Base-by-base conservation (phyloP, 2,113 vertebrate species). In the Tor tambroides region DNA sequence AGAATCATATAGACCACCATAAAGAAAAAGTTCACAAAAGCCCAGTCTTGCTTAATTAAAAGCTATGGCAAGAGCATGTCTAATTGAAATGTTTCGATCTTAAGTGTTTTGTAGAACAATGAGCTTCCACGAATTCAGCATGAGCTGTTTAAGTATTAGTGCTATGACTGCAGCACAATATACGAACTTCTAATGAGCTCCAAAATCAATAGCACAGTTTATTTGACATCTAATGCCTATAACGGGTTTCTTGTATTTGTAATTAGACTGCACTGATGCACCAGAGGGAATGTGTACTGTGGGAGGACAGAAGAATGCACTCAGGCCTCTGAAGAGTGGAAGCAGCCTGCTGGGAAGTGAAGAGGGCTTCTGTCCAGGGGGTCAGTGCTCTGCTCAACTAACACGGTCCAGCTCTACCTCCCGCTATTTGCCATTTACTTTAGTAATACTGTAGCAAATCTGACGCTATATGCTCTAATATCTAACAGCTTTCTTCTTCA, bases 211-310 rank as follows among this genome's bases (percentile, higher is more conserved):
- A 83, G 17, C 26, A 74, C 46, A 59, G 21, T 72, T 56, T 56
- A 84, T 74, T 84, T 74, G 43, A n/a, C 30, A n/a, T 51, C 67
- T 56, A 84, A 84, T 56, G 30, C 82, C 49, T 51, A 26, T 83
- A 83, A 69, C 4, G 2, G 30, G 7, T 59, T 35, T 74, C 21
- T 54, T 74, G 67, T 32, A 59, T 59, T 74, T 38, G 32, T 54
- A 35, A 74, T 41, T 84, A 49, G 69, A 38, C 21, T 26, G 30
- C 15, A 74, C 6, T 84, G 30, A 74, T 41, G 82, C 0, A n/a
- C 28, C 46, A 51, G 6, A 51, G 65, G 65, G 65, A 43, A 46
- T 17, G 46, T 72, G 28, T 6, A 30, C 17, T 32, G n/a, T 81
- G 56, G n/a, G 43, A 19, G 41, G 63, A 69, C 80, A 71, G 38